phyloP scores from a whole-genome alignment of 2,888 invertebrate genomes.

The Meteorus colon region DNA sequence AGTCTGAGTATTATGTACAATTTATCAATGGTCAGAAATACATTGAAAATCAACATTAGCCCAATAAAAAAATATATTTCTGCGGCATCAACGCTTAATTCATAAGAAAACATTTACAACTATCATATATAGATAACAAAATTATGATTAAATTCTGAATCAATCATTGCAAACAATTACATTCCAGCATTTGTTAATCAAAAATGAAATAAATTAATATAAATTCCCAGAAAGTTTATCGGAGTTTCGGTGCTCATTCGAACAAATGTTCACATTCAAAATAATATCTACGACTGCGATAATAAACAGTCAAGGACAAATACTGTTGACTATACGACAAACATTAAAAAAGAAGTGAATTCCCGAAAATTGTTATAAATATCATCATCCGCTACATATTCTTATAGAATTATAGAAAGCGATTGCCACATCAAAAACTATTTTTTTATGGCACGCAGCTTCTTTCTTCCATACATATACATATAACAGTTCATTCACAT shows the following conservation, averaged over 20 bases:
- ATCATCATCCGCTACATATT: background rate
- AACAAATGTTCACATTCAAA: conserved; percentile 9
- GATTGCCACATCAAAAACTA: conserved; percentile 33
- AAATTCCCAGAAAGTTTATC: background rate
- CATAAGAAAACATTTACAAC: conserved; percentile 31
- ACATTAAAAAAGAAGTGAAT: conserved; percentile 13
- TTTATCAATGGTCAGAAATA: conserved; percentile 30
- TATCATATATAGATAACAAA: background rate
- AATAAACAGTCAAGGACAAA: conserved; percentile 37
- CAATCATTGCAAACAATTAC: conserved; percentile 9
- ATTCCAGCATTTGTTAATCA: background rate
- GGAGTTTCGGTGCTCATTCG: background rate
- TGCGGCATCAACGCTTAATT: conserved; percentile 49
- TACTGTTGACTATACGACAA: conserved; percentile 42
- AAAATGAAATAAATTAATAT: conserved; percentile 13
- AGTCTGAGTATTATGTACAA: conserved; percentile 39
- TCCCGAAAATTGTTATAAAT: conserved; percentile 7
- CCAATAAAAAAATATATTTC: conserved; percentile 50
- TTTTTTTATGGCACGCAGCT: conserved; percentile 54
- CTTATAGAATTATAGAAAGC: conserved; percentile 24
- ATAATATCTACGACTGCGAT: conserved; percentile 23
- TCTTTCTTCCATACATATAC: conserved; percentile 43
- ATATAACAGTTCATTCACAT: conserved; percentile 7
- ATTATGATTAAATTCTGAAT: conserved; percentile 22
- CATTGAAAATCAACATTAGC: conserved; percentile 25